These are phyloP conservation scores for Mobula birostris DNA, from an alignment of 2,113 vertebrate species.

Conservation along the genomic window DNA sequence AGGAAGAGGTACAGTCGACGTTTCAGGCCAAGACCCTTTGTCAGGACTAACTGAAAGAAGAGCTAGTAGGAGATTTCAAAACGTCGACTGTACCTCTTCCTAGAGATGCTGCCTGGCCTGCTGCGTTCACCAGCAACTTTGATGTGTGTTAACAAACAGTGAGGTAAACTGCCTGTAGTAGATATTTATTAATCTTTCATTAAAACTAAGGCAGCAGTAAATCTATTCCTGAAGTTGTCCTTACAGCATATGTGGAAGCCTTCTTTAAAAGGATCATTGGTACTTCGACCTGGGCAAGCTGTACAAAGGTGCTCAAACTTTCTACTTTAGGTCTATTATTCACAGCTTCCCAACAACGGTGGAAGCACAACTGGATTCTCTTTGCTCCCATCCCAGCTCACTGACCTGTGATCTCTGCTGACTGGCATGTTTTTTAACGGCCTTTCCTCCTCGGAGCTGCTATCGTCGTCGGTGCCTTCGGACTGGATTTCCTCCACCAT, in stretches of 20 bases:
- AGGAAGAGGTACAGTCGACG: too few relatives aligned
- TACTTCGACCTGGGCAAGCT: constrained; percentile 4
- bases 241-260: neutral
- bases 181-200: too few relatives aligned
- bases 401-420: constrained; percentile 83
- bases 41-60: too few relatives aligned
- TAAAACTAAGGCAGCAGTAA: neutral
- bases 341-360: constrained; percentile 18
- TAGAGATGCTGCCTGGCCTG: too few relatives aligned
- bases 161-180: too few relatives aligned
- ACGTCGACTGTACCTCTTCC: too few relatives aligned
- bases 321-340: neutral
- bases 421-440: constrained; percentile 75
- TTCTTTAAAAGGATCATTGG: constrained; percentile 3
- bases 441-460: constrained; percentile 84
- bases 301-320: constrained; percentile 22
- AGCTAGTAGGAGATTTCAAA: too few relatives aligned
- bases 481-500: constrained; percentile 97
- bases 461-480: constrained; percentile 87
- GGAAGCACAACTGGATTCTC: constrained; percentile 3
- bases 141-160: neutral
- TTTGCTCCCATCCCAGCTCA: neutral
- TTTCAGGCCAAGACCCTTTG: too few relatives aligned
- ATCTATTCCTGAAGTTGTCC: neutral
- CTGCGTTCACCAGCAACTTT: too few relatives aligned